Percentiles rank a stretch among this genome's conserved stretches.
phyloP scores from a whole-genome alignment of 2,888 invertebrate species.

The Emmelina monodactyla region DNA sequence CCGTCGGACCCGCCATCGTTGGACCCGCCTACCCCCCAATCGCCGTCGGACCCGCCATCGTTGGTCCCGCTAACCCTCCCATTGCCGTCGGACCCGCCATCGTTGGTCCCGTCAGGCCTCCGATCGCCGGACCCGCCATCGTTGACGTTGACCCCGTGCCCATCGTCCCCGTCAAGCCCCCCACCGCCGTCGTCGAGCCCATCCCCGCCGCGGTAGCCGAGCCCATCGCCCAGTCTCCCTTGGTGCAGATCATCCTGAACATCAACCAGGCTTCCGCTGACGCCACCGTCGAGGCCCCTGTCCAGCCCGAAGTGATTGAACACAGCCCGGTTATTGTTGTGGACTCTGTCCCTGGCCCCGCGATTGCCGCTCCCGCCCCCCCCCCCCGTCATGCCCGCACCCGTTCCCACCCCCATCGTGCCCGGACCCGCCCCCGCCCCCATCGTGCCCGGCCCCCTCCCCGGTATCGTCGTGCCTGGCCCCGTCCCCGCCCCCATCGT shows the following conservation, averaged over 20 bases:
- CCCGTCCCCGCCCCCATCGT: not conserved
- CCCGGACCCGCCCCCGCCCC: not conserved
- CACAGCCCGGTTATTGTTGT: not conserved
- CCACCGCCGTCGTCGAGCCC: slow-evolving; percentile 6
- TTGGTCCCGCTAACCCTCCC: slow-evolving; percentile 5
- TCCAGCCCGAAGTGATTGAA: not conserved
- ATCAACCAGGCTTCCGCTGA: slow-evolving; percentile 4
- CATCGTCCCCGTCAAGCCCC: slow-evolving; percentile 4
- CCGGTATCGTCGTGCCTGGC: not conserved
- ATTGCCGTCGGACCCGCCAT: slow-evolving; percentile 12
- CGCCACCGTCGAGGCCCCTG: not conserved
- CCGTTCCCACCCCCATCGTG: not conserved
- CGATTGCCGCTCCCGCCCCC: not conserved
- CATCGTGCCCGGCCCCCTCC: not conserved
- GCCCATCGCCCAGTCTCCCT: slow-evolving; percentile 13
- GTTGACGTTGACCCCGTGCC: slow-evolving; percentile 7
- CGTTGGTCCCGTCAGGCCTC: slow-evolving; percentile 5
- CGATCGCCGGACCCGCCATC: slow-evolving; percentile 8
- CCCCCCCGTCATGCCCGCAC: not conserved
- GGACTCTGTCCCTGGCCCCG: not conserved
- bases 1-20: slow-evolving; percentile 19
- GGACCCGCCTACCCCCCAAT: slow-evolving; percentile 8
- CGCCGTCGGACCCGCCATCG: slow-evolving; percentile 11
- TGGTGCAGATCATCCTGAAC: slow-evolving; percentile 22
- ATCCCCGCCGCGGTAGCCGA: slow-evolving; percentile 7